phyloP scores from a whole-genome alignment of 2,113 vertebrate genomes.

The Halcyon senegalensis region DNA sequence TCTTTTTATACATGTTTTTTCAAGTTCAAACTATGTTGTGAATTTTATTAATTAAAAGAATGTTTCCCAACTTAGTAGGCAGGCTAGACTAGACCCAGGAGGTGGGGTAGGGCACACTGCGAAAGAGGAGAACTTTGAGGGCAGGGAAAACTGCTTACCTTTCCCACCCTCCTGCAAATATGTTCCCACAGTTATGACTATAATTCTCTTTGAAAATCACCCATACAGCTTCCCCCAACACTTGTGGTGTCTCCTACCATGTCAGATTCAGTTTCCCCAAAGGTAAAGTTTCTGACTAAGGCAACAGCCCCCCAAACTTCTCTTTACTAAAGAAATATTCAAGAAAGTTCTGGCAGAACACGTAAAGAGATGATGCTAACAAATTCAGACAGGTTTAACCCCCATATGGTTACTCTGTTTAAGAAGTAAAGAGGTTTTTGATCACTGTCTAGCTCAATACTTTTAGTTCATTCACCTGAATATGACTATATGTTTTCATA shows the following conservation, averaged over 20 bases:
- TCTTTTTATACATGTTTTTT: neutral
- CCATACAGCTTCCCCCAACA: rapidly evolving
- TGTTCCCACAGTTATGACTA: constrained; percentile 18
- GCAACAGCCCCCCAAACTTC: neutral
- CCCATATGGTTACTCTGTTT: neutral
- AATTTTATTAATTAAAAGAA: constrained; percentile 59
- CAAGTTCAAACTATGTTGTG: constrained; percentile 24
- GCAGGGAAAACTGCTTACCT: constrained; percentile 5
- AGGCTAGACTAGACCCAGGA: constrained; percentile 33
- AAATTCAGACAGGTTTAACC: neutral
- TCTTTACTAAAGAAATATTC: neutral
- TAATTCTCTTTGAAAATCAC: neutral
- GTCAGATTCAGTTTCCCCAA: neutral
- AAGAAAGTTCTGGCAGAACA: rapidly evolving
- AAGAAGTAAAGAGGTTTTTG: neutral
- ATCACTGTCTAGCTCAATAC: neutral
- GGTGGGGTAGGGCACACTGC: constrained; percentile 21
- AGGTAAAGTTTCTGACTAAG: neutral
- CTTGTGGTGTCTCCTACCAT: neutral
- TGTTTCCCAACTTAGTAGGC: constrained; percentile 47
- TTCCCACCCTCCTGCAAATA: constrained; percentile 13
- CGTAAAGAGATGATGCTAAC: neutral
- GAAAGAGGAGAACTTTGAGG: neutral
- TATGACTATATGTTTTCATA: neutral
- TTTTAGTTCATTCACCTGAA: neutral